A percentile compares a stretch with the other conserved stretches of the same genome.
These are phyloP conservation scores for Serripes groenlandicus DNA, from an alignment of 2,888 invertebrate genomes.

Conservation along the genomic window DNA sequence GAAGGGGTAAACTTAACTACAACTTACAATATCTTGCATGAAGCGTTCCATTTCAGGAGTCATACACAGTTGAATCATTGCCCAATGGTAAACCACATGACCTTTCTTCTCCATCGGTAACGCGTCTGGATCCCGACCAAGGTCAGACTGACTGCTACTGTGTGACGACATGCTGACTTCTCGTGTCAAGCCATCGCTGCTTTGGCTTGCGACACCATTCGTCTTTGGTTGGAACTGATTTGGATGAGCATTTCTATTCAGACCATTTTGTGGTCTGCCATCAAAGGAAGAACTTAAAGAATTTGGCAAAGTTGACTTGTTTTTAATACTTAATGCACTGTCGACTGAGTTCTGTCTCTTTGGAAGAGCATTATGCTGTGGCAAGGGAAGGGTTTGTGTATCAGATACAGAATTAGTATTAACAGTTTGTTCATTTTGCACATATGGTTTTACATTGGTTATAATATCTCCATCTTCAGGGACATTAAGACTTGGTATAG, in stretches of 20 bases:
- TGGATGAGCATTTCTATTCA: not conserved
- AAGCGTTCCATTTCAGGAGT: constrained; percentile 78
- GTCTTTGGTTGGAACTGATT: constrained; percentile 3
- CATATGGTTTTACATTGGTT: not conserved
- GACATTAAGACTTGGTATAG: not conserved
- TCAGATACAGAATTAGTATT: not conserved
- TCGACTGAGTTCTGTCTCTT: constrained; percentile 36
- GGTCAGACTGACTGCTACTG: constrained; percentile 72
- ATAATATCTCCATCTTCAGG: not conserved
- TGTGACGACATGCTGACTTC: constrained; percentile 70
- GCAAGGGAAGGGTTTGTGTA: constrained; percentile 13
- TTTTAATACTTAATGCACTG: not conserved
- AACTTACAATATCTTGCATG: constrained; percentile 81
- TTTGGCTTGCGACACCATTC: constrained; percentile 32
- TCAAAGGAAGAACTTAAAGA: constrained; percentile 20
- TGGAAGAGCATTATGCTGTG: constrained; percentile 1
- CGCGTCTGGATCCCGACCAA: constrained; percentile 49
- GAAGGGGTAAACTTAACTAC: no score
- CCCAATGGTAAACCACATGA: constrained; percentile 81
- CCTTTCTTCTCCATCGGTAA: constrained; percentile 64
- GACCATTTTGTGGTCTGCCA: not conserved
- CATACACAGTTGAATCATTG: constrained; percentile 79
- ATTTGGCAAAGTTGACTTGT: not conserved
- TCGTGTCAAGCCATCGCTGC: constrained; percentile 26
- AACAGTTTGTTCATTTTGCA: not conserved